phyloP scores from a whole-genome alignment of 2,888 invertebrate genomes.

The Agelastica alni region DNA sequence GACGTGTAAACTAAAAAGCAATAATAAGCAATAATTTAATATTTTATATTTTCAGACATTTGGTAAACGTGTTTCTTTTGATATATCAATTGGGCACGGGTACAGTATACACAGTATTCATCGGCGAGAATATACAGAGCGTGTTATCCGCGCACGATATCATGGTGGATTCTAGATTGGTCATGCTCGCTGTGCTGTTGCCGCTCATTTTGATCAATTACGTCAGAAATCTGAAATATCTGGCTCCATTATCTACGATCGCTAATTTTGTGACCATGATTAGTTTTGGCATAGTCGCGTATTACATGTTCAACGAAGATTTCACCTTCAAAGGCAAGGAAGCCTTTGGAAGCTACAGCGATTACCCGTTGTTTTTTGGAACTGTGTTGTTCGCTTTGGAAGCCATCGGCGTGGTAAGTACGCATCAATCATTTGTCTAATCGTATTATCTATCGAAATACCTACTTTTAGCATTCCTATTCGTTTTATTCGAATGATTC shows the following conservation, averaged over 20 bases:
- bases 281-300: conserved; percentile 76
- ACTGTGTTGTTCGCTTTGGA: conserved; percentile 90
- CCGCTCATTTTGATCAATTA: conserved; percentile 73
- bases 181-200: conserved; percentile 74
- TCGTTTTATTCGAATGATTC: no score
- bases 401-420: conserved; percentile 77
- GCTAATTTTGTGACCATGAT: conserved; percentile 80
- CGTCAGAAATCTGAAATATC: conserved; percentile 73
- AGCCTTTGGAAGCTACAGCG: conserved; percentile 58
- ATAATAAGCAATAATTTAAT: no score
- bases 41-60: conserved; percentile 61
- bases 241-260: conserved; percentile 82
- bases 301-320: conserved; percentile 70
- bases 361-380: conserved; percentile 82
- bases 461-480: no score
- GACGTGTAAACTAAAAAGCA: no score
- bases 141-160: conserved; percentile 64
- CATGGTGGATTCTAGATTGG: conserved; percentile 62
- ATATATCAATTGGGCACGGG: conserved; percentile 95
- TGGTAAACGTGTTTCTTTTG: conserved; percentile 75
- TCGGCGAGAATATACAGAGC: conserved; percentile 80
- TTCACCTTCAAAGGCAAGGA: conserved; percentile 59
- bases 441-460: no score
- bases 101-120: conserved; percentile 95
- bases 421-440: no score